These are phyloP conservation scores for Pseudocheirus occidentalis DNA, from an alignment of 2,797 vertebrate genomes.

Conservation along the genomic window DNA sequence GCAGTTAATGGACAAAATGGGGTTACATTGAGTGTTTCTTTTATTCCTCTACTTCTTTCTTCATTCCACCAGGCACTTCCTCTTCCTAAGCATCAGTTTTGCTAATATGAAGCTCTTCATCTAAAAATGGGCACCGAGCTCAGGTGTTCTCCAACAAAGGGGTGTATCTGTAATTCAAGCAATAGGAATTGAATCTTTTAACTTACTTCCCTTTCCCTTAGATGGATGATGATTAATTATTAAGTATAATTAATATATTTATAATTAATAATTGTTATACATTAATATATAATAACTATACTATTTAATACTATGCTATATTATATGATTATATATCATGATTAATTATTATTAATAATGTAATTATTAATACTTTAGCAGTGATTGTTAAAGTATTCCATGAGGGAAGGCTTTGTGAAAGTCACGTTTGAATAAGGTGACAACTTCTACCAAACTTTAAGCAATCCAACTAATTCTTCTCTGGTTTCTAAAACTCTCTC, in stretches of 20 bases:
- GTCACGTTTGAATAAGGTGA: conserved; percentile 80
- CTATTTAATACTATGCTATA: too few relatives aligned
- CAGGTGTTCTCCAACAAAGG: conserved; percentile 38
- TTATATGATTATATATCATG: too few relatives aligned
- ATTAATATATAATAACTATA: too few relatives aligned
- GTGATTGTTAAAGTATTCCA: conserved; percentile 73
- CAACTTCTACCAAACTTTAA: conserved; percentile 71
- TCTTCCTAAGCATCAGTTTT: conserved; percentile 52
- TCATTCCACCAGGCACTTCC: conserved; percentile 9
- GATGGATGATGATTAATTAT: conserved; percentile 71
- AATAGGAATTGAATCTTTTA: conserved; percentile 72
- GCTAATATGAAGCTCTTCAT: conserved; percentile 21
- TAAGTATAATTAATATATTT: too few relatives aligned
- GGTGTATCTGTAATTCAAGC: conserved; percentile 70
- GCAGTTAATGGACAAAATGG: background rate
- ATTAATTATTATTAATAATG: too few relatives aligned
- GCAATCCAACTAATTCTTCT: conserved; percentile 70
- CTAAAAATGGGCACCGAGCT: conserved; percentile 53
- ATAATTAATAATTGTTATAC: too few relatives aligned
- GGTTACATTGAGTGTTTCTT: background rate
- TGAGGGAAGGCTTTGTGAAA: conserved; percentile 79
- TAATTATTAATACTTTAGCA: conserved; percentile 68
- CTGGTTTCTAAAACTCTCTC: conserved; percentile 69
- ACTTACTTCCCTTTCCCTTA: conserved; percentile 69
- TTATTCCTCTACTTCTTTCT: background rate